These are phyloP conservation scores for Dermolepida albohirtum DNA, from an alignment of 2,888 invertebrate species.

Conservation along the genomic window DNA sequence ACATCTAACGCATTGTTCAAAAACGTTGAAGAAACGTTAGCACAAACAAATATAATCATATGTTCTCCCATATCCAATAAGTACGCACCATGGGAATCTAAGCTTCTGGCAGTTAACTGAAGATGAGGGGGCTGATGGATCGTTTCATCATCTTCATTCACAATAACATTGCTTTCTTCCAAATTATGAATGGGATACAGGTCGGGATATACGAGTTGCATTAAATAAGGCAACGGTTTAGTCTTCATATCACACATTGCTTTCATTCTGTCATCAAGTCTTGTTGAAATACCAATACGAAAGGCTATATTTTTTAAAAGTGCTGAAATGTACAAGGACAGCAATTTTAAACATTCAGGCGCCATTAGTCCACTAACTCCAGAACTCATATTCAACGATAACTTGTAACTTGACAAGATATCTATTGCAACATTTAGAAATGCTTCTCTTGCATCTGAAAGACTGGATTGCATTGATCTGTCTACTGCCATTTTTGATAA, in stretches of 20 bases:
- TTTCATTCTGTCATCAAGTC: constrained; percentile 92
- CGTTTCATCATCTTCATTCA: constrained; percentile 59
- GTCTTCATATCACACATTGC: constrained; percentile 95
- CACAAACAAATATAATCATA: constrained; percentile 87
- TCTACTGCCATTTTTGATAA: constrained; percentile 99
- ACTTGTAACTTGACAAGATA: constrained; percentile 80
- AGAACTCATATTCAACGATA: constrained; percentile 73
- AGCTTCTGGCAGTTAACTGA: constrained; percentile 85
- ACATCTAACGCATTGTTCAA: constrained; percentile 85
- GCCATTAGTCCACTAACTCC: constrained; percentile 76
- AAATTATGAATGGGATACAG: constrained; percentile 88
- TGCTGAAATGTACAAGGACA: constrained; percentile 91
- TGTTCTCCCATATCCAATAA: constrained; percentile 88
- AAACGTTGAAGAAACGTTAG: constrained; percentile 79
- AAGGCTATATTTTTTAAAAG: constrained; percentile 92
- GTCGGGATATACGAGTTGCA: constrained; percentile 91
- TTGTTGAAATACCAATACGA: constrained; percentile 86
- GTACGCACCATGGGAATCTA: constrained; percentile 91
- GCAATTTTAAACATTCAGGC: constrained; percentile 80
- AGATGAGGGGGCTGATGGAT: constrained; percentile 80
- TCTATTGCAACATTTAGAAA: constrained; percentile 96
- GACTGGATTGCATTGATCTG: constrained; percentile 84
- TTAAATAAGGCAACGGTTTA: constrained; percentile 81
- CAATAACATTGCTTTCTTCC: constrained; percentile 59
- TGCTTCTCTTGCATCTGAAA: constrained; percentile 95